These are phyloP conservation scores for Mormyrus iriodes DNA, from an alignment of 2,113 vertebrate genomes.

Conservation along the genomic window DNA sequence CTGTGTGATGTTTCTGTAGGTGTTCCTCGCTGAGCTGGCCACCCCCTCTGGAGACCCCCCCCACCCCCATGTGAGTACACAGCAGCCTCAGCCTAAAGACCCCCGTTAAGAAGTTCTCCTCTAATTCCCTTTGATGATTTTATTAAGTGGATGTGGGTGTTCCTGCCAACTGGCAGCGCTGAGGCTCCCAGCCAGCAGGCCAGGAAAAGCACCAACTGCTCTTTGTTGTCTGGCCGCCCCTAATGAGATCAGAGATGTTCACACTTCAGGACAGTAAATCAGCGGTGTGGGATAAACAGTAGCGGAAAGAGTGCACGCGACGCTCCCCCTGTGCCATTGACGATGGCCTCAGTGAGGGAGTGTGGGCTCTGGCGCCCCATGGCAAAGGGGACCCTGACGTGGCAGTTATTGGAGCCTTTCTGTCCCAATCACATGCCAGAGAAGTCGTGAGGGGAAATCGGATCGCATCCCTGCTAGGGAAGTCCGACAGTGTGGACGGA, in stretches of 20 bases:
- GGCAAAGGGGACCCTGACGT: background rate
- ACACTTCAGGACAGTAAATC: constrained; percentile 64
- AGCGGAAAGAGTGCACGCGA: constrained; percentile 49
- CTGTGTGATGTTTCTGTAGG: background rate
- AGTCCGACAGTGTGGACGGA: background rate
- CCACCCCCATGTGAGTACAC: constrained; percentile 36
- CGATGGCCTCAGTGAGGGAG: constrained; percentile 52
- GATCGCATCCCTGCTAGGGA: background rate
- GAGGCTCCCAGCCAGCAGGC: constrained; percentile 46
- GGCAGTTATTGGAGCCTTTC: background rate
- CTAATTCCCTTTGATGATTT: constrained; percentile 74
- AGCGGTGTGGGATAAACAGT: constrained; percentile 58
- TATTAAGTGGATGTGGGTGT: constrained; percentile 64
- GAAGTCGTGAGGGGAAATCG: background rate
- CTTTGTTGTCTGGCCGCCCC: constrained; percentile 36
- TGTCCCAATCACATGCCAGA: background rate
- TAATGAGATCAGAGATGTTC: constrained; percentile 57
- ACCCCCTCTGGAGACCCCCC: background rate
- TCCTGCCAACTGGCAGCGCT: constrained; percentile 61
- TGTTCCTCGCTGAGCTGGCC: background rate
- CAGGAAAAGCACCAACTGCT: constrained; percentile 56
- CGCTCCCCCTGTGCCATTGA: constrained; percentile 44
- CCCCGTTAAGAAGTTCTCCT: constrained; percentile 56
- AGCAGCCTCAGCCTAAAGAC: constrained; percentile 47
- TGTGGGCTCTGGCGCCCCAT: constrained; percentile 21